These are phyloP conservation scores for Raphicerus campestris DNA, from an alignment of 2,113 vertebrate genomes.

Conservation along the genomic window DNA sequence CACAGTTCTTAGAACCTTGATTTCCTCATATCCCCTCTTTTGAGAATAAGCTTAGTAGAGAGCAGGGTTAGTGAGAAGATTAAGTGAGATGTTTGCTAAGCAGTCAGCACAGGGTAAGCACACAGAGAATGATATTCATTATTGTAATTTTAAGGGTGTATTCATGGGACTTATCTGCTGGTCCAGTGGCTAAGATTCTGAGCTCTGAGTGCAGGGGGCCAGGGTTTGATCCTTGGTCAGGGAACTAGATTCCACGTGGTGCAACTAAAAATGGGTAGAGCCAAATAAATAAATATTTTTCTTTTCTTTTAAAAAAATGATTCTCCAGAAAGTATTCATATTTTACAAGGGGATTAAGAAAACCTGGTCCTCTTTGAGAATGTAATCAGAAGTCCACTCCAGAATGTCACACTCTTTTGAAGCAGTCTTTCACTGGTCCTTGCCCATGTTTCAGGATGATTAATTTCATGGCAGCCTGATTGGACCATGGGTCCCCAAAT, in stretches of 20 bases:
- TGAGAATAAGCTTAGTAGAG: not conserved
- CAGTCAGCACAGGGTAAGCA: not conserved
- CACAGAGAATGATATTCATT: not conserved
- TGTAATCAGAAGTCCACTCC: not conserved
- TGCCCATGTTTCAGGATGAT: not conserved
- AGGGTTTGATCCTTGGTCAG: not conserved
- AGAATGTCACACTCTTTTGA: not conserved
- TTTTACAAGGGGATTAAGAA: not conserved
- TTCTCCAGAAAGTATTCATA: not conserved
- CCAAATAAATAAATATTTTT: not conserved
- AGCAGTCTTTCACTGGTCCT: not conserved
- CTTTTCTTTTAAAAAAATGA: not conserved
- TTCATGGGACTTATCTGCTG: not conserved
- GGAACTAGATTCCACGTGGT: not conserved
- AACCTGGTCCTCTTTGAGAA: not conserved
- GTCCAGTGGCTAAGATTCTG: not conserved
- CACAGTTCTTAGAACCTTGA: not conserved
- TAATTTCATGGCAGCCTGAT: not conserved
- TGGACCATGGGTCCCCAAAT: not conserved
- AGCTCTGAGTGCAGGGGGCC: not conserved
- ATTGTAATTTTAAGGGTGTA: not conserved
- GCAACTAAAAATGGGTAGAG: not conserved
- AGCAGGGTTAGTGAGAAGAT: not conserved
- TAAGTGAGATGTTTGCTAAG: not conserved
- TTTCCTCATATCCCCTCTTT: not conserved